phyloP scores from a whole-genome alignment of 1,140 invertebrate species.

The Lepidostoma basale region DNA sequence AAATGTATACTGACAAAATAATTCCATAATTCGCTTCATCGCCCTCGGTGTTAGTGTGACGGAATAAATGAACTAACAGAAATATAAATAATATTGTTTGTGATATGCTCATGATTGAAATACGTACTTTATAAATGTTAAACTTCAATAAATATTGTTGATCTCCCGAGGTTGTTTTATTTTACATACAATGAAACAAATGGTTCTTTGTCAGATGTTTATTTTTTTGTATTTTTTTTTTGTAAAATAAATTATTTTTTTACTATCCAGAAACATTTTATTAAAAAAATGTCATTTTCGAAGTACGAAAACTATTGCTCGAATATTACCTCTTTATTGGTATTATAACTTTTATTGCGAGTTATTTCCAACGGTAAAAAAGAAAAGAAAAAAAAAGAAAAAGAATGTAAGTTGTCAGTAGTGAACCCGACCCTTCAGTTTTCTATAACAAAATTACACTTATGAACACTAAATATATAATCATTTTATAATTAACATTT shows the following conservation, averaged over 20 bases:
- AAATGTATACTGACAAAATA: no score
- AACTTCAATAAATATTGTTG: neutral
- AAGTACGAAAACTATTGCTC: neutral
- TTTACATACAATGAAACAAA: conserved; percentile 11
- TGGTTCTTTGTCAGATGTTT: conserved; percentile 5
- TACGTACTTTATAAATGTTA: no score
- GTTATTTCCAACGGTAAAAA: no score
- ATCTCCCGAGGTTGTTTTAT: no score
- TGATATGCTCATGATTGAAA: no score
- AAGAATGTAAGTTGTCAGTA: neutral
- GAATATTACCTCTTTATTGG: no score
- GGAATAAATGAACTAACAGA: no score
- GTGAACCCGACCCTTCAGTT: conserved; percentile 12
- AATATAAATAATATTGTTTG: no score
- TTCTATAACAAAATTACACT: conserved; percentile 31
- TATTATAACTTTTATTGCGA: no score
- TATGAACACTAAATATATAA: conserved; percentile 34
- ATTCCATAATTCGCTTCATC: no score
- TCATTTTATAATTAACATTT: conserved; percentile 34
- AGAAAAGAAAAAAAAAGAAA: conserved; percentile 20
- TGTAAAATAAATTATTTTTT: conserved; percentile 31
- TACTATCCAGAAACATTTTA: conserved; percentile 23
- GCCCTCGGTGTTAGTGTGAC: no score
- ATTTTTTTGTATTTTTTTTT: conserved; percentile 29
- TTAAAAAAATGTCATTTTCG: conserved; percentile 19